Base-by-base conservation (phyloP, 2,797 vertebrate genomes). In the Lepus oiostolus region DNA sequence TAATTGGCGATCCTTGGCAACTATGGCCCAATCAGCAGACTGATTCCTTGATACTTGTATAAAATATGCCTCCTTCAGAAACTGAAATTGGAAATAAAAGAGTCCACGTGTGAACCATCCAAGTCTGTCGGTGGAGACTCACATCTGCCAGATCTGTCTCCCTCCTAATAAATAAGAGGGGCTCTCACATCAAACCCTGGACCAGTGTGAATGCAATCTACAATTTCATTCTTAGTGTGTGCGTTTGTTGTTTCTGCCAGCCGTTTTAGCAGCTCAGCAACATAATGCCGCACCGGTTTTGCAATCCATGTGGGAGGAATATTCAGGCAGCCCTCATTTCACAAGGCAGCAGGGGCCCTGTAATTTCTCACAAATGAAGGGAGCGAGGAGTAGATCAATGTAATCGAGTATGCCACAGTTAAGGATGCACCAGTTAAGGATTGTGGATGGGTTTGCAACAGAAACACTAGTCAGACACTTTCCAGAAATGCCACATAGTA, bases 21-120 rank as follows among this genome's bases (percentile, higher is more conserved):
- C 13, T 85, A 52, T 75, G 85, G 72, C 52, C 72, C 84, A 85
- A n/a, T 92, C 83, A 93, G 28, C 79, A 94, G 68, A 38, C 68
- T 90, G 76, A 93, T 42, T 94, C 68, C 76, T 95, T 67, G 42
- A 80, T 89, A 91, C 86, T 96, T 70, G 54, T 75, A 60, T 92
- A 89, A 94, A 96, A 83, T 94, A 94, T 63, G 95, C 74, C 71
- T 96, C 80, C 88, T 96, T 96, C 94, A 76, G 79, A 95, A 92
- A 93, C 42, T 80, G 63, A 91, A 96, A 93, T 93, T 90, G 74
- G 93, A 91, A 90, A 94, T 90, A 72, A 95, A 94, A 93, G 86
- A 19, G 13, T 86, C 68, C 88, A 85, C 74, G 58, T 95, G 74
- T 88, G 80, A 93, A 86, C 1, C 16, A 74, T 93, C 67, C 84